A percentile compares a stretch with the other conserved stretches of the same genome.
These are phyloP conservation scores for Chlorops oryzae DNA, from an alignment of 1,140 invertebrate genomes.

Conservation along the genomic window DNA sequence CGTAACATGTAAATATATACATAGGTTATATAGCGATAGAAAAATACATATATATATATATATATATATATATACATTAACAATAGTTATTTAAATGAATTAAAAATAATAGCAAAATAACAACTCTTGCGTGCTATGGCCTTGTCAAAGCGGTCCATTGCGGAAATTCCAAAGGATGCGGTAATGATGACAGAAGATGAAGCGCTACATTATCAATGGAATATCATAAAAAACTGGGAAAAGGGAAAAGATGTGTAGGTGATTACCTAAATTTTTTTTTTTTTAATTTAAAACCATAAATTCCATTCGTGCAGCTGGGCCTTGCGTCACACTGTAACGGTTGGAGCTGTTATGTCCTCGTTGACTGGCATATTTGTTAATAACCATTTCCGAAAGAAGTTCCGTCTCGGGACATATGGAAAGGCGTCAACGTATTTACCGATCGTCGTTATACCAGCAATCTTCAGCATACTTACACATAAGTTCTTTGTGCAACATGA, in stretches of 20 bases:
- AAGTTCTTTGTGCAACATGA: slow-evolving; percentile 44
- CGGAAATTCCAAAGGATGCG: slow-evolving; percentile 44
- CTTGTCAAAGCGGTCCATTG: slow-evolving; percentile 3
- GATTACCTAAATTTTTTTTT: slow-evolving; percentile 17
- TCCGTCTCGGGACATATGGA: slow-evolving; percentile 44
- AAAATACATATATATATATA: too few relatives aligned
- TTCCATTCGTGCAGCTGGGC: slow-evolving; percentile 38
- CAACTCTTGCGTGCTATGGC: too few relatives aligned
- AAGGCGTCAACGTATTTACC: slow-evolving; percentile 46
- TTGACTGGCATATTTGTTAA: slow-evolving; percentile 47
- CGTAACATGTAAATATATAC: too few relatives aligned
- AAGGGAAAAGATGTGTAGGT: slow-evolving; percentile 46
- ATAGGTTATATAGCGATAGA: too few relatives aligned
- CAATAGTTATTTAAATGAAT: too few relatives aligned
- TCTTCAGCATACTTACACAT: slow-evolving; percentile 43
- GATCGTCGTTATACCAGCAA: slow-evolving; percentile 46
- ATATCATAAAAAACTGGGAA: slow-evolving; percentile 47
- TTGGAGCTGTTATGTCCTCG: slow-evolving; percentile 34
- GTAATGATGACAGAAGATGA: slow-evolving; percentile 47
- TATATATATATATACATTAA: too few relatives aligned
- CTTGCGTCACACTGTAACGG: slow-evolving; percentile 39
- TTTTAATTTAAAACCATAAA: slow-evolving; percentile 2
- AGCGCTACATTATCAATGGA: slow-evolving; percentile 47
- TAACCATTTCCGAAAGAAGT: slow-evolving; percentile 44
- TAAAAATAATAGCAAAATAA: too few relatives aligned